Base-by-base conservation (phyloP, 2,888 invertebrate species). In the Drosophila recens region DNA sequence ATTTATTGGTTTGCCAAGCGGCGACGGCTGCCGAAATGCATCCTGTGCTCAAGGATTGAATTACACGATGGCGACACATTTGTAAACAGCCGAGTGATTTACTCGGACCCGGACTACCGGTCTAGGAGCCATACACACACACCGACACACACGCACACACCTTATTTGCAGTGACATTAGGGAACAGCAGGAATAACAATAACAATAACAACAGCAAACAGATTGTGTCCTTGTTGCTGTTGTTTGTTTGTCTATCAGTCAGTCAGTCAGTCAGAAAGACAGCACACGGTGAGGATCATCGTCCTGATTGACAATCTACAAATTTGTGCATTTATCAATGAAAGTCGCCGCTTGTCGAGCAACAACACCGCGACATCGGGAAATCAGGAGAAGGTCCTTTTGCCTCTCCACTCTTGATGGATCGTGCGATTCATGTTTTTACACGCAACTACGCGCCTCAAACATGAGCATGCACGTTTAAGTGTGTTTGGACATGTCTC, bases 1-100 rank as follows among this genome's bases (percentile, higher is more conserved):
- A 86, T 86, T 86, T 86, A 88, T 86, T 86, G 87, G 88, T 86
- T 88, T 86, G 82, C 75, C 78, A 75, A 80, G 88, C 86, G 86
- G 85, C 85, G 81, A 85, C 87, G 83, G 79, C 87, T 87, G 88
- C 79, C 78, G 67, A 51, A 70, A 71, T 78, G 78, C 82, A 87
- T 87, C 86, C 82, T 88, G 83, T 74, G 66, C 64, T 67, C 81
- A 83, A 82, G 86, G 88, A 86, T 86, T 86, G 84, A 76, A 75
- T 86, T 86, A 88, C 86, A 76, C 88, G 71, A 66, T 80, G 87
- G 84, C 87, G 87, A 87, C 87, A 89, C 89, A 79, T 87, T 87
- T 87, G 89, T 87, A 87, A 87, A 87, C 89, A 88, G 72, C 45
- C 79, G 63, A 82, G 66, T 73, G 88, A 87, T 86, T 88, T 83